Percentiles rank a stretch among this genome's conserved stretches.
These are phyloP conservation scores for Sarcophaga rosellei DNA, from an alignment of 2,888 invertebrate species.

Conservation along the genomic window DNA sequence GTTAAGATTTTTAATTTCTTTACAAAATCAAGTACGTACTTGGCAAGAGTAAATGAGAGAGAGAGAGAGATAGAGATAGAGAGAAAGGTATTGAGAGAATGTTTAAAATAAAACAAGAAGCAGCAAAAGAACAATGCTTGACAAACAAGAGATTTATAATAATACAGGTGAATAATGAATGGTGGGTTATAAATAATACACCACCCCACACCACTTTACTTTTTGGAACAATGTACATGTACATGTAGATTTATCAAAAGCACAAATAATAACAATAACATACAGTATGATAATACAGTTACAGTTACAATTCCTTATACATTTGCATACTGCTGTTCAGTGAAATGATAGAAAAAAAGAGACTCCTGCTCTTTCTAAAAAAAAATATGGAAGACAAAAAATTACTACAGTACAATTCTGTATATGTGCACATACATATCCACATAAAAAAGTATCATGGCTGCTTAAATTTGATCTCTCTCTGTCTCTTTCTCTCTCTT, in stretches of 20 bases:
- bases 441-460: not conserved
- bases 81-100: constrained; percentile 7
- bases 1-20: constrained; percentile 43
- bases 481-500: no score
- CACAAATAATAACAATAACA: not conserved
- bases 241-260: not conserved
- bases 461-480: constrained; percentile 9
- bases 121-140: constrained; percentile 25
- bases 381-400: no score
- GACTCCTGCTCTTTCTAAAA: no score
- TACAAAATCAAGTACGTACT: constrained; percentile 29
- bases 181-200: constrained; percentile 10
- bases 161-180: constrained; percentile 36
- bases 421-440: not conserved
- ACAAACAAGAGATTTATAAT: constrained; percentile 56
- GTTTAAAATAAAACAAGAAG: no score
- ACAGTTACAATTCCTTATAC: constrained; percentile 22
- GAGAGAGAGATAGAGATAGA: constrained; percentile 28
- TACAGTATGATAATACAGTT: constrained; percentile 18
- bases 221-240: constrained; percentile 1
- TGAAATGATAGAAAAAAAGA: no score
- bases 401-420: no score
- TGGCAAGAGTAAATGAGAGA: constrained; percentile 32
- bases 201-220: not conserved
- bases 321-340: not conserved